phyloP scores from a whole-genome alignment of 2,797 vertebrate genomes.

The Masticophis lateralis region DNA sequence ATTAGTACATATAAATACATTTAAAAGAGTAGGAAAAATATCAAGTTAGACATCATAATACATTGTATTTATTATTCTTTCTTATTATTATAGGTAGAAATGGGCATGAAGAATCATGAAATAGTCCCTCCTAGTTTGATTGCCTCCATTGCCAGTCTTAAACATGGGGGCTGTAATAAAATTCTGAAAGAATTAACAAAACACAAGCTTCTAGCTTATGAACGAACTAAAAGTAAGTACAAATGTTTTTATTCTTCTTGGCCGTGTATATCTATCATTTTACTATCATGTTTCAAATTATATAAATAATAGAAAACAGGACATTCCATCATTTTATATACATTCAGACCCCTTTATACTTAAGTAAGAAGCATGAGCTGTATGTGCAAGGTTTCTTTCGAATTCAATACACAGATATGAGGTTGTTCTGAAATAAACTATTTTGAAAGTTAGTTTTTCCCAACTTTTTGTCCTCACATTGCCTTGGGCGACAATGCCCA shows the following conservation, averaged over 20 bases:
- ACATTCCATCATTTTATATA: background rate
- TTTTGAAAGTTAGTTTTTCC: background rate
- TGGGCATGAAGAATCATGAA: constrained; percentile 99
- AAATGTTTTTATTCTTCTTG: background rate
- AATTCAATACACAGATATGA: background rate
- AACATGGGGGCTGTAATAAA: constrained; percentile 96
- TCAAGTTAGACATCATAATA: background rate
- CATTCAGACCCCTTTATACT: background rate
- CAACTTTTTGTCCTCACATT: background rate
- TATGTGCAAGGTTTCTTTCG: background rate
- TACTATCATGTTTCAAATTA: background rate
- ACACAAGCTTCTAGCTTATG: constrained; percentile 89
- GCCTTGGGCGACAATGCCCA: background rate
- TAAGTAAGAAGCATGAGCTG: background rate
- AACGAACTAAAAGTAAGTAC: constrained; percentile 86
- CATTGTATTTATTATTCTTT: background rate
- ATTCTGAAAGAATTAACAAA: constrained; percentile 90
- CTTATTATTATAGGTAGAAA: constrained; percentile 85
- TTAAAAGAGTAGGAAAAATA: background rate
- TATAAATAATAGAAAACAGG: background rate
- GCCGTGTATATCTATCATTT: background rate
- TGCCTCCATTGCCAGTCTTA: constrained; percentile 91
- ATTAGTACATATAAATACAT: background rate
- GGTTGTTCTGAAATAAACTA: background rate
- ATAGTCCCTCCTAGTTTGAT: constrained; percentile 90